Base-by-base conservation (phyloP, 2,888 invertebrate genomes). In the Mesoligia furuncula region DNA sequence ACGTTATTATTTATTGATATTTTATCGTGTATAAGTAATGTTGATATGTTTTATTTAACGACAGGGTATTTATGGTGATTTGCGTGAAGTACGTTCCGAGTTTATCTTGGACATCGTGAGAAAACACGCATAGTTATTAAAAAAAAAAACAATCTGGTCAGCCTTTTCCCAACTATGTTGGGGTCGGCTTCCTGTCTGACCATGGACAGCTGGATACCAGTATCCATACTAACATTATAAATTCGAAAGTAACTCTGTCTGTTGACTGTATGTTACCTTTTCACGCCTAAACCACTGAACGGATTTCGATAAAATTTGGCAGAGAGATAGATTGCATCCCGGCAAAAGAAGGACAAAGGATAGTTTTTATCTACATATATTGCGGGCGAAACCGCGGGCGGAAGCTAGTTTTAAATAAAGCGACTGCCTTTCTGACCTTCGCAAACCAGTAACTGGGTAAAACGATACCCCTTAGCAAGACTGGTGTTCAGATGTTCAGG, bases 1-100 rank as follows among this genome's bases (percentile, higher is more conserved):
- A 27, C 17, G 48, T 48, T 65, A 69, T 71, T 81, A 83, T 70
- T 61, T 65, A 73, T 71, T 73, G 62, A 85, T 81, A 68, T 83
- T 64, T 27, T 68, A 48, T 65, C 51, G 24, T 59, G 45, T 54
- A 17, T 42, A 36, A 59, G 57, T 74, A 57, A 71, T 57, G 42
- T 76, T 64, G 20, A 73, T 54, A 36, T 31, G 15, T 45, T 71
- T 69, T 67, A 27, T 51, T 72, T 62, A 45, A 73, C 11, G 69
- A 74, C 31, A 39, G 2, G 4, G 5, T 54, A 36, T 39, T 27
- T 57, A 67, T 48, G 17, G 31, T n/a, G 9, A 48, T 36, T 61
- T 20, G n/a, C 17, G 59, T 69, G 17, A 51, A 51, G 5, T 68
- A 27, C 0, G 20, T 27, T 42, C n/a, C 27, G 27, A 20, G 11